These are phyloP conservation scores for Micromussa lordhowensis DNA, from an alignment of 92 coral and sea anemone species.

Conservation along the genomic window DNA sequence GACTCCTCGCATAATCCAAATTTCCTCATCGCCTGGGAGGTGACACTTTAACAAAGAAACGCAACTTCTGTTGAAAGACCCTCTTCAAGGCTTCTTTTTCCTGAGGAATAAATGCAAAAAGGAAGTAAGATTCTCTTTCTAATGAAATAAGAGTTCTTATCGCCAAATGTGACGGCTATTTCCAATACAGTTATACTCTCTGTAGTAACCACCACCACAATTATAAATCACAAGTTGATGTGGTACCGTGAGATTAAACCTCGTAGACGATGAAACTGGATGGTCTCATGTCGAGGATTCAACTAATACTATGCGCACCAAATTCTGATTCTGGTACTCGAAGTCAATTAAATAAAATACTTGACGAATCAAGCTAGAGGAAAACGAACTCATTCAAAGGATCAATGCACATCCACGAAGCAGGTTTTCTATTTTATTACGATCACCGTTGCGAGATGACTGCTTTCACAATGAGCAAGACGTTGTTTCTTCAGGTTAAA, in stretches of 20 bases:
- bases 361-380: no score
- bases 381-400: neutral
- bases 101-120: neutral
- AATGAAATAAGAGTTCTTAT: neutral
- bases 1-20: neutral
- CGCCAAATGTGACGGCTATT: neutral
- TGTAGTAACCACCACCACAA: neutral
- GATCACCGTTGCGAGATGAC: neutral
- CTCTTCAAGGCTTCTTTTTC: conserved; percentile 42
- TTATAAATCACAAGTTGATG: no score
- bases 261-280: no score
- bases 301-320: no score
- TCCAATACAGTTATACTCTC: neutral
- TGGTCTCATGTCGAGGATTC: no score
- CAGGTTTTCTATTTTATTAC: no score
- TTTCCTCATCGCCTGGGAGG: neutral
- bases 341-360: no score
- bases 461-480: neutral
- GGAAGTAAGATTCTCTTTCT: neutral
- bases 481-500: neutral
- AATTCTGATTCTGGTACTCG: no score
- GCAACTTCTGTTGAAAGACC: neutral
- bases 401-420: neutral
- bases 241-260: no score
- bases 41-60: neutral